Base-by-base conservation (phyloP, 2,888 invertebrate species). In the Synanthedon vespiformis region DNA sequence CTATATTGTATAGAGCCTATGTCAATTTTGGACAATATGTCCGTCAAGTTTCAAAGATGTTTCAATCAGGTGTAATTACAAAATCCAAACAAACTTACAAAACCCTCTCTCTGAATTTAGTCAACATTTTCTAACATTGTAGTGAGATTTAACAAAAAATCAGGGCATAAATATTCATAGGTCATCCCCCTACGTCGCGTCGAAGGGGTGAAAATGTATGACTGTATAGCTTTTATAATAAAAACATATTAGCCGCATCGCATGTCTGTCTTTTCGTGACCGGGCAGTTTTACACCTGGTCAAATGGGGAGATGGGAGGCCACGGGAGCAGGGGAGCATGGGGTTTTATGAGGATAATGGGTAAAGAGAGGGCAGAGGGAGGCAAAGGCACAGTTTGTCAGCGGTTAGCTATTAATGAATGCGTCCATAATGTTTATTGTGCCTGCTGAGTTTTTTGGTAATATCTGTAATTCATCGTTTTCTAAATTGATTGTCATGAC, bases 271-370 rank as follows among this genome's bases (percentile, higher is more conserved):
- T 79, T 83, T 84, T 76, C 86, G 86, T 86, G 86, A 86, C 85
- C 75, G 75, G 74, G 80, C 84, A 83, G 82, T 85, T 86, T 86
- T 84, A 85, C 86, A 86, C 86, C 86, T 86, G 86, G 86, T 68
- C 73, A 64, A 70, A 64, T 67, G 65, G 77, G 72, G 74, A 69
- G 73, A 67, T 60, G 64, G 53, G n/a, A 48, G 51, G 53, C 52
- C 55, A 65, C 63, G 60, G 65, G 67, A 69, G 65, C 62, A n/a
- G 13, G 14, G 40, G 27, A 47, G 64, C 65, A 61, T 69, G 63
- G 62, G 68, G 71, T 65, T 67, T 66, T 67, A 68, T 68, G 67
- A 68, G 72, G 68, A 69, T 70, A 71, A 72, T 72, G 69, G 77
- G 75, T 74, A 72, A 70, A 68, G 63, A 64, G 68, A 64, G 64